Conservation (phyloP, 2,113 vertebrate genomes). For the Calyptomena viridis region DNA sequence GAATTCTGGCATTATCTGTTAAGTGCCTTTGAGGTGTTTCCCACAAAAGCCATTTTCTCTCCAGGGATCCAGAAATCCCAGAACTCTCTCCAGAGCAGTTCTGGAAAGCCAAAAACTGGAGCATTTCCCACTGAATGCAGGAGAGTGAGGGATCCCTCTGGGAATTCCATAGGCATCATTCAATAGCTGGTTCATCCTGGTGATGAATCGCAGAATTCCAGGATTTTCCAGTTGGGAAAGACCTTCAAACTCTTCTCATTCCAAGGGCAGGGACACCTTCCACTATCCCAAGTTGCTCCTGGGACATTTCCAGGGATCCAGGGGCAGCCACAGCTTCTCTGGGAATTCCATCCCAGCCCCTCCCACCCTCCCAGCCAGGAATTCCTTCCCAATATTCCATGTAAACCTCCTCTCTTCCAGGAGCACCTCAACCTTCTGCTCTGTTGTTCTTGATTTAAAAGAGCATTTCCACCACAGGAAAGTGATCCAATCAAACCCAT, state of each 20-base stretch:
- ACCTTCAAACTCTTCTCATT: background rate
- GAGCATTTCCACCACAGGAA: background rate
- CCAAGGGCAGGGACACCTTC: background rate
- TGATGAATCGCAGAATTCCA: background rate
- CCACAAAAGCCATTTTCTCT: background rate
- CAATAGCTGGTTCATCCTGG: background rate
- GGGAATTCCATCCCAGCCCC: rapidly evolving
- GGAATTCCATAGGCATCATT: no score
- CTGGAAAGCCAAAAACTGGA: no score
- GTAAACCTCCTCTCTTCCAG: background rate
- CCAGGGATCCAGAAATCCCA: background rate
- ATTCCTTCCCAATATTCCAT: background rate
- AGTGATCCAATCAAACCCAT: background rate
- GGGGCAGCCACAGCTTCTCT: background rate
- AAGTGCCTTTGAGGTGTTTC: background rate
- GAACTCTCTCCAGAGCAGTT: no score
- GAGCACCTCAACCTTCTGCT: background rate
- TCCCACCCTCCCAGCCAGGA: background rate
- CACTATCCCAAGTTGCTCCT: background rate
- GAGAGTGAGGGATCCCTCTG: no score
- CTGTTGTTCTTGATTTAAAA: background rate
- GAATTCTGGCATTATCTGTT: background rate
- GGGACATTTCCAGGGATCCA: background rate
- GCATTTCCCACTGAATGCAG: no score
- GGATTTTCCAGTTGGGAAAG: no score